Evolutionary conservation across 1,140 invertebrate species (phyloP), one percentile per base, ranked within the genome.

Genomic region (Drosophila nikananu): DNA sequence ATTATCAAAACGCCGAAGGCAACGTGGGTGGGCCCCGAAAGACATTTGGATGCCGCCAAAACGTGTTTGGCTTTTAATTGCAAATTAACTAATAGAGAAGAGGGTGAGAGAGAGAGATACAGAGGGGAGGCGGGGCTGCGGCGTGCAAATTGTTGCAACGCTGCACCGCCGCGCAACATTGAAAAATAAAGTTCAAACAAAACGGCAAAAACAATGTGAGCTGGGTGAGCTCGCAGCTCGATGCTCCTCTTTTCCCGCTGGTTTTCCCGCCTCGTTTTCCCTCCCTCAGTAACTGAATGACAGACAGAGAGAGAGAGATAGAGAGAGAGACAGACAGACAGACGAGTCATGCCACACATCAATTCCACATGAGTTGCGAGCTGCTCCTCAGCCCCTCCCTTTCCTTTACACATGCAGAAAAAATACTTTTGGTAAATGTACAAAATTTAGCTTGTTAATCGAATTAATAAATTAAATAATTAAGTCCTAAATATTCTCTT

Each of bases 31-130:
- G 84, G 86, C 84, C 49, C 30, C 37, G 25, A 78, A 65, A 76
- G 71, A 58, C 64, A 78, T 59, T 55, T 59, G 57, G 61, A 66
- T 74, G 77, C 77, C 68, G 48, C 62, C 42, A 68, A 86, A 86
- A 89, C 86, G 86, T 89, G 86, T 86, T 89, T 89, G 78, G 86
- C 83, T 90, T 89, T 89, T 89, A 89, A 89, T 89, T 89, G 86
- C 86, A 89, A 89, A 90, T 90, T 89, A 84, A 77, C 75, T 80
- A 84, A 79, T 77, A 70, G 57, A 61, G 71, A 57, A 51, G 15
- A 13, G 15, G 21, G 21, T 4, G 6, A 23, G n/a, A 9, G 13
- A 12, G 41, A 3, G 25, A 7, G 17, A 2, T 0, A 3, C 32
- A 17, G 30, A 23, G n/a, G 4, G 7, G 12, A 5, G 30, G 25